Evolutionary conservation across 2,888 invertebrate species (phyloP).

Genomic region (Cacoxenus indagator): DNA sequence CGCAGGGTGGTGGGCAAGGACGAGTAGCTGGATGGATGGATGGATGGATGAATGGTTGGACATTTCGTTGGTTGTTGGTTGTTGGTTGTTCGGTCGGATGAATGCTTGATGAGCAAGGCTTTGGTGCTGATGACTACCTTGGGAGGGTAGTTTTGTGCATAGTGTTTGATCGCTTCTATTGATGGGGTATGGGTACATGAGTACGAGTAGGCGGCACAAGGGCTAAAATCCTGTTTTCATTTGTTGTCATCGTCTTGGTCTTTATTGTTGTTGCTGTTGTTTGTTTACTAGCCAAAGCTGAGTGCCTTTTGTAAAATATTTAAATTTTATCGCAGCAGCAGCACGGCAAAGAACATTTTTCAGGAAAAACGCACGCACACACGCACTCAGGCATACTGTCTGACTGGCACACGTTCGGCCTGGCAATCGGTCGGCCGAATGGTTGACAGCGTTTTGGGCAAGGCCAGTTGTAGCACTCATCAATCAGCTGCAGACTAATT

Average conservation of each 20-base stretch:
- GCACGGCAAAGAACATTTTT: constrained; percentile 31
- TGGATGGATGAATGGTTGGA: background rate
- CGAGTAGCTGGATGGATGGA: background rate
- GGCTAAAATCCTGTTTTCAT: background rate
- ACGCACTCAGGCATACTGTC: background rate
- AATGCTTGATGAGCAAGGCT: constrained; percentile 10
- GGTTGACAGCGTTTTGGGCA: background rate
- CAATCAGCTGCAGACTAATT: constrained; percentile 71
- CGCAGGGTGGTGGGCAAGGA: background rate
- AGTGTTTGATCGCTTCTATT: background rate
- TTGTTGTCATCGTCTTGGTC: background rate
- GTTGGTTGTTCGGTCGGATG: background rate
- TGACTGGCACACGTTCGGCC: background rate
- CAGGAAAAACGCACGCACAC: constrained; percentile 18
- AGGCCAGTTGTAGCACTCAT: constrained; percentile 62
- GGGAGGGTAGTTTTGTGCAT: background rate
- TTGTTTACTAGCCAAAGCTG: background rate
- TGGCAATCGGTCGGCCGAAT: background rate
- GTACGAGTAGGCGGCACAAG: background rate
- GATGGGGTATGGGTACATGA: constrained; percentile 6
- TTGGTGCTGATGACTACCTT: constrained; percentile 17
- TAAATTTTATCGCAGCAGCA: constrained; percentile 57
- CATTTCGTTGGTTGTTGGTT: no score
- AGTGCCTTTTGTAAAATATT: constrained; percentile 46
- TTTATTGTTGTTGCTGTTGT: background rate